Percentiles rank a stretch among this genome's conserved stretches.
These are phyloP conservation scores for Corella eumyota DNA, from an alignment of 23 tunicate genomes.

Conservation along the genomic window DNA sequence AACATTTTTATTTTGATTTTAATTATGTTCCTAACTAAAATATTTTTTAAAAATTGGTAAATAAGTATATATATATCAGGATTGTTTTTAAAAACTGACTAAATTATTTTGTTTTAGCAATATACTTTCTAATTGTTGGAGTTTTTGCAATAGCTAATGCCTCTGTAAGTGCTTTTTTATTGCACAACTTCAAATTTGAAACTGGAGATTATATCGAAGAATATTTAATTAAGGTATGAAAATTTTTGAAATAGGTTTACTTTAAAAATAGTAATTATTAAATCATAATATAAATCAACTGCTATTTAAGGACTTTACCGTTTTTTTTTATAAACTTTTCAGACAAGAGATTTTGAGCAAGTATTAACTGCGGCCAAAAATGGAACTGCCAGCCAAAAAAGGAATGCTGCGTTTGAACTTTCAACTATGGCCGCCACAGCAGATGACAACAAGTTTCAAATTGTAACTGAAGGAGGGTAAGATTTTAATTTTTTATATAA, in stretches of 20 bases:
- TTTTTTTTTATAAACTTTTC: too few relatives aligned
- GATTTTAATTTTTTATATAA: background rate
- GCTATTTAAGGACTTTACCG: too few relatives aligned
- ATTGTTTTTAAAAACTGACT: background rate
- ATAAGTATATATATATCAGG: too few relatives aligned
- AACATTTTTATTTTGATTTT: too few relatives aligned
- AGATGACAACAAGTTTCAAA: slow-evolving; percentile 79
- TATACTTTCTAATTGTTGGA: slow-evolving; percentile 51
- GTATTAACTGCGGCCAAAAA: slow-evolving; percentile 34
- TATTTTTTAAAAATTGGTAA: too few relatives aligned
- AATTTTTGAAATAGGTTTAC: background rate
- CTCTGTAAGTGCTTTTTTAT: slow-evolving; percentile 18
- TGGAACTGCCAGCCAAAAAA: slow-evolving; percentile 51
- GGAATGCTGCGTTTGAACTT: slow-evolving; percentile 78
- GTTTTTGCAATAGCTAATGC: slow-evolving; percentile 30
- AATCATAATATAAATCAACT: too few relatives aligned
- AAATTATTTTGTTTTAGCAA: slow-evolving; percentile 7
- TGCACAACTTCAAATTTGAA: slow-evolving; percentile 57
- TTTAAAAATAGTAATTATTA: too few relatives aligned
- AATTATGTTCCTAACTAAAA: too few relatives aligned
- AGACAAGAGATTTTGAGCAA: slow-evolving; percentile 60
- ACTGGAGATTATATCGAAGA: slow-evolving; percentile 72
- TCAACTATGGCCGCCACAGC: slow-evolving; percentile 92
- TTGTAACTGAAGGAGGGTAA: slow-evolving; percentile 83
- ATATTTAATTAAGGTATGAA: slow-evolving; percentile 47